Evolutionary conservation across 2,113 vertebrate genomes (phyloP), one percentile per base, ranked within the genome.

Genomic region (Embiotoca jacksoni): DNA sequence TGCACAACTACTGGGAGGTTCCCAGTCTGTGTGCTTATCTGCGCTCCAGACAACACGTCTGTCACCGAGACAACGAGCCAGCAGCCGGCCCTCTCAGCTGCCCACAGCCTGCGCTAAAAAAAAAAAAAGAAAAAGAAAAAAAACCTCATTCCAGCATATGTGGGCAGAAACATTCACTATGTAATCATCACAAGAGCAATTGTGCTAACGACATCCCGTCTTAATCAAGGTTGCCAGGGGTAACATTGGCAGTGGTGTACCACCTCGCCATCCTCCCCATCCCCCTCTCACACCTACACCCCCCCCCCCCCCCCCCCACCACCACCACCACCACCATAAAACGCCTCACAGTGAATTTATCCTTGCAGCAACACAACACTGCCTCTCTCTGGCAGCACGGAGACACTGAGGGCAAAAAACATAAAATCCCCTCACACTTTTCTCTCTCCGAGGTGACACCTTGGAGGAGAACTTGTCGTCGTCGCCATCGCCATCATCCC

Each of bases 171-270:
- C 66, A 62, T 78, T 82, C 79, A 72, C 78, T 2, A 7, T 67
- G 75, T 59, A 89, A 90, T 91, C 88, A 91, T 62, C 75, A 76
- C 80, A 88, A 88, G 85, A 89, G 80, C 78, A 77, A 83, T 76
- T 73, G 67, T 53, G 56, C 78, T 44, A 77, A 84, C 65, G 30
- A 70, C 62, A 55, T 75, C 54, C 67, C 33, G 61, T 86, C 79
- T 82, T 91, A 90, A 93, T 92, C 88, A 89, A 74, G 78, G 91
- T 92, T 93, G 85, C 90, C 81, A 90, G 30, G 72, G 84, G 91
- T 54, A 91, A 89, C 87, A 13, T 14, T 76, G 58, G 39, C 72
- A 79, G 36, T 23, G 72, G 33, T 2, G 10, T n/a, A 56, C 61
- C 55, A 46, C 64, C 54, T 37, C 32, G 53, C 13, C 15, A 59